Evolutionary conservation across 37 sponge, comb jelly and placozoan species (phyloP), one percentile per base, ranked within the genome.

Genomic region (Lycopodina hypogea): DNA sequence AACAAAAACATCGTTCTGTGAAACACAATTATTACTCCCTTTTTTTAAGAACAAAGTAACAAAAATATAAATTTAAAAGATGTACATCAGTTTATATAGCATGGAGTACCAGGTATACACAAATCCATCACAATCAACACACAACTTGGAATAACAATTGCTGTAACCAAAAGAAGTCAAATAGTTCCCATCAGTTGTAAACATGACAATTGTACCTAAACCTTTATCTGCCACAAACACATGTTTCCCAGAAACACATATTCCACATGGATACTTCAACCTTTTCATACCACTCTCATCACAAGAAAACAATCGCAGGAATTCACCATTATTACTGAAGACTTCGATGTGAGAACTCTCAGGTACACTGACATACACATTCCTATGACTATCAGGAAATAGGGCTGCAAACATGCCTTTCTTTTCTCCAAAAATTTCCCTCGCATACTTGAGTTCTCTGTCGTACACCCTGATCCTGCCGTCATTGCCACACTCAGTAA

Each of bases 401-500:
- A 33, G 24, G 30, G 19, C 18, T 21, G 19, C 68, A 34, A 66
- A 33, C 32, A 8, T 66, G 24, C 7, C 35, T 29, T 19, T 52
- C 15, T 52, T 11, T 18, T 52, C 15, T 18, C 15, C 11, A 52
- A 52, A 18, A 15, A 52, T 52, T 52, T 52, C 53, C 53, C 75
- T 56, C 51, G 48, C 52, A 18, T 33, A 74, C 77, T 28, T 1
- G 11, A 58, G 40, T 30, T 62, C 62, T 29, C 37, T 30, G 40
- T 34, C 57, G 56, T 63, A 69, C 41, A 80, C 71, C 6, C 36
- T 60, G 53, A 52, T 52, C 11, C 15, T 52, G 15, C 53, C 53
- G 15, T 52, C 55, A 45, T 63, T 69, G 39, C 50, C 67, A 65
- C 75, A 34, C 19, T 69, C 83, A 65, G 62, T 71, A 2, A 82